Evolutionary conservation across 1,140 invertebrate species (phyloP).

Genomic region (Trachymyrmex cornetzi): DNA sequence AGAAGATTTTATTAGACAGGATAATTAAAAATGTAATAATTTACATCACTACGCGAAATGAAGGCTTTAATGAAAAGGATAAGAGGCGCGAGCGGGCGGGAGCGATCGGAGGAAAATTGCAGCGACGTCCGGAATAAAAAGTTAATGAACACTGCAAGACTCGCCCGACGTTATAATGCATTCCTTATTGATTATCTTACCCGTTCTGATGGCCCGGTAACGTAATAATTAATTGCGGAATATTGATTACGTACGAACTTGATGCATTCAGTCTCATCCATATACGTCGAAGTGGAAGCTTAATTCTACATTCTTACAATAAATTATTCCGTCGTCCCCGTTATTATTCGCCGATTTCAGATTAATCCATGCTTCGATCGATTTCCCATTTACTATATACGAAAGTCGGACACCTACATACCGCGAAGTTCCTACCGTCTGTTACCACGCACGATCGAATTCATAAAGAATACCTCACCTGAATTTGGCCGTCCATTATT

Average conservation of each 20-base stretch:
- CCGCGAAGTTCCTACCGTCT: background rate
- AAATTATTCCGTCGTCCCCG: conserved; percentile 37
- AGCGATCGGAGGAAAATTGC: conserved; percentile 57
- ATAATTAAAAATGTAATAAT: conserved; percentile 67
- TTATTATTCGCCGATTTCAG: conserved; percentile 40
- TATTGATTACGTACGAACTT: conserved; percentile 56
- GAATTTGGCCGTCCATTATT: conserved; percentile 21
- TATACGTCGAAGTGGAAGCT: conserved; percentile 4
- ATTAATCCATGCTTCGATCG: conserved; percentile 41
- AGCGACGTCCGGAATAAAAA: conserved; percentile 63
- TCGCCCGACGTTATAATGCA: conserved; percentile 60
- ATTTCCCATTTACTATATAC: conserved; percentile 24
- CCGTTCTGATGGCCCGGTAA: conserved; percentile 56
- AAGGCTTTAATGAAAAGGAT: conserved; percentile 66
- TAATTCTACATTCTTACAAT: conserved; percentile 52
- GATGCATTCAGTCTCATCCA: conserved; percentile 19
- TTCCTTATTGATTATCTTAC: conserved; percentile 63
- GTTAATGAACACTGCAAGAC: conserved; percentile 62
- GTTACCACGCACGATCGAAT: background rate
- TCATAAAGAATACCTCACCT: background rate
- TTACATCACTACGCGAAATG: conserved; percentile 64
- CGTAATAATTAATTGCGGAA: conserved; percentile 64
- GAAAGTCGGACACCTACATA: conserved; percentile 4
- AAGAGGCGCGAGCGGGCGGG: conserved; percentile 53
- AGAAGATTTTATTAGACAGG: conserved; percentile 54